Evolutionary conservation across 30 jellyfish, hydroid and myxozoan genomes (phyloP).

Genomic region (Aurelia sp.): DNA sequence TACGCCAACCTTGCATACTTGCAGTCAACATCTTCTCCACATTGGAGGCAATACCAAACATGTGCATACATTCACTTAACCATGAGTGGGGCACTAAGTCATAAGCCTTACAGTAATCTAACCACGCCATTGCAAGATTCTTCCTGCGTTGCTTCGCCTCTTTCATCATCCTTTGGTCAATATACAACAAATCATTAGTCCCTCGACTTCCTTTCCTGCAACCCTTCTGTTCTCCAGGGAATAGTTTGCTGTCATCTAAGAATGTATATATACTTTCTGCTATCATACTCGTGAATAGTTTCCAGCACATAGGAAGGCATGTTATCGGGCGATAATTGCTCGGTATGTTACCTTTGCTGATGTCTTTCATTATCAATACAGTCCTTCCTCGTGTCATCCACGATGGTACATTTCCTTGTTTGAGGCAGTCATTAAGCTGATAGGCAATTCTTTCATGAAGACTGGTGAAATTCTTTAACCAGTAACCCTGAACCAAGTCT

Average conservation of each 20-base stretch:
- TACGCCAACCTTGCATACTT: no score
- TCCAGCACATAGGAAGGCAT: slow-evolving; percentile 4
- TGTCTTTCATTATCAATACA: slow-evolving; percentile 5
- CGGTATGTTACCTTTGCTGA: slow-evolving; percentile 27
- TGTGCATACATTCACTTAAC: no score
- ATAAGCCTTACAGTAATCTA: no score
- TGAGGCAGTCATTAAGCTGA: slow-evolving; percentile 40
- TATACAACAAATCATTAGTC: no score
- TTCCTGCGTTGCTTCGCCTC: no score
- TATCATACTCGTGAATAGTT: slow-evolving; percentile 35
- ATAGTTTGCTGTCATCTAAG: background rate
- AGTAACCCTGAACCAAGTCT: no score
- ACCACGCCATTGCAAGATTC: no score
- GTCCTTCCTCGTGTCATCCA: slow-evolving; percentile 50
- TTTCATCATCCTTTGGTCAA: no score
- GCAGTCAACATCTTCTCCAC: no score
- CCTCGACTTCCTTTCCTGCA: slow-evolving; percentile 57
- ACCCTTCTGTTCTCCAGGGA: slow-evolving; percentile 47
- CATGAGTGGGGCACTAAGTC: no score
- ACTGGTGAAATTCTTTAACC: no score
- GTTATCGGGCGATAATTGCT: slow-evolving; percentile 27
- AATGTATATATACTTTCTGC: slow-evolving; percentile 37
- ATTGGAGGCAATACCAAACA: no score
- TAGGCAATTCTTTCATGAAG: slow-evolving; percentile 11
- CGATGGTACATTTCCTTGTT: slow-evolving; percentile 36